These are phyloP conservation scores for Drosophila teissieri DNA, from an alignment of 1,140 invertebrate species.

Conservation along the genomic window DNA sequence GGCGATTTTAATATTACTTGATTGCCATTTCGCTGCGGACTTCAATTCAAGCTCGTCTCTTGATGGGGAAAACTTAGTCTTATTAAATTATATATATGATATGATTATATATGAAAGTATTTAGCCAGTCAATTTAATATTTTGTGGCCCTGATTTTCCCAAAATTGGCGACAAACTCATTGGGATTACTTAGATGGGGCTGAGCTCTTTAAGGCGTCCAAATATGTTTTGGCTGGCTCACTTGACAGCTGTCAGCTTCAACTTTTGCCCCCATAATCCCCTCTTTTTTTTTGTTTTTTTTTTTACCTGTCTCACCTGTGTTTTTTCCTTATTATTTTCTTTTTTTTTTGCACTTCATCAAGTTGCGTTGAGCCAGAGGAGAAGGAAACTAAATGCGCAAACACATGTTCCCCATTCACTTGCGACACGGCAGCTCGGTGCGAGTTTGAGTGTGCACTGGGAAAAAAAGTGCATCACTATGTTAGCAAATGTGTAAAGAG, in stretches of 20 bases:
- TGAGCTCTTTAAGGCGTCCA: constrained; percentile 17
- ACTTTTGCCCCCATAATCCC: constrained; percentile 12
- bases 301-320: constrained; percentile 5
- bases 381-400: constrained; percentile 71
- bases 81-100: no score
- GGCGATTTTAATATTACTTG: constrained; percentile 15
- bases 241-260: constrained; percentile 40
- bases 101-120: no score
- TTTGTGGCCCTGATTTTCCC: not conserved
- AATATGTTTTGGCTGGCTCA: constrained; percentile 37
- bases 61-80: not conserved
- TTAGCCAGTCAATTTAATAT: no score
- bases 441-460: constrained; percentile 15
- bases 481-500: not conserved
- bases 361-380: constrained; percentile 50
- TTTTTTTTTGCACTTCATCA: constrained; percentile 67
- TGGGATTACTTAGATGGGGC: constrained; percentile 23
- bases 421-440: constrained; percentile 25
- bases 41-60: not conserved
- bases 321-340: not conserved
- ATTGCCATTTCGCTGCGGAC: constrained; percentile 3
- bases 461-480: not conserved
- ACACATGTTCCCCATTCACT: constrained; percentile 68
- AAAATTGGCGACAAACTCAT: constrained; percentile 25
- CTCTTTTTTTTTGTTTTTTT: not conserved